Conservation (phyloP, 2,113 vertebrate species). For the Hippopotamus amphibius region DNA sequence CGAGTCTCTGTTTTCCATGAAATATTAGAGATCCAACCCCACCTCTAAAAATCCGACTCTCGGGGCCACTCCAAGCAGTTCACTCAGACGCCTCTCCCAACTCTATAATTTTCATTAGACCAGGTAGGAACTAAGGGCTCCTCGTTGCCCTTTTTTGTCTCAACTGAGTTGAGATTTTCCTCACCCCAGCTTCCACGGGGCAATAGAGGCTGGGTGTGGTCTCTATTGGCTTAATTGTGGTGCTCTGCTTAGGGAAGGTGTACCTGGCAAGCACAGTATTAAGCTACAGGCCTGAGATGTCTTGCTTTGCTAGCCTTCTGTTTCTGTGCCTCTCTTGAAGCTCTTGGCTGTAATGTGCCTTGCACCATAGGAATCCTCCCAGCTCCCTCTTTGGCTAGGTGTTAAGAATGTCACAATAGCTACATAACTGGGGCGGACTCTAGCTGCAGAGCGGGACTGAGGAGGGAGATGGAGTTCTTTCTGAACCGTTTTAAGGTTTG, state of each 20-base stretch:
- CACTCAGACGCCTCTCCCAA: slow-evolving; percentile 81
- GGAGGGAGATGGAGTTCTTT: neutral
- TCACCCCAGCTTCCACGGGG: neutral
- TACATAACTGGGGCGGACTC: neutral
- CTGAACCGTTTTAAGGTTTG: slow-evolving; percentile 3
- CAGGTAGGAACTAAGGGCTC: slow-evolving; percentile 76
- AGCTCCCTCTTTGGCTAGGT: slow-evolving; percentile 1
- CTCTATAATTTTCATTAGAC: slow-evolving; percentile 81
- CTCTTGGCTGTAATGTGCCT: slow-evolving; percentile 59
- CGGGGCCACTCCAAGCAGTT: slow-evolving; percentile 72
- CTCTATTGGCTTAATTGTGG: slow-evolving; percentile 61
- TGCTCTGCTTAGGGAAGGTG: slow-evolving; percentile 55
- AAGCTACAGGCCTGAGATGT: slow-evolving; percentile 32
- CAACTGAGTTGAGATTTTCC: neutral
- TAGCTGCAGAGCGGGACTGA: neutral
- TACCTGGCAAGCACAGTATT: neutral
- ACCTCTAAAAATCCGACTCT: slow-evolving; percentile 68
- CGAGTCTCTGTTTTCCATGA: slow-evolving; percentile 75
- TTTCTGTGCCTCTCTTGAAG: neutral
- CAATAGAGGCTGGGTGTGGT: neutral
- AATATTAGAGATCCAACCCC: slow-evolving; percentile 70
- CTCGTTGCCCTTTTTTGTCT: neutral
- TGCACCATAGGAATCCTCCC: slow-evolving; percentile 19
- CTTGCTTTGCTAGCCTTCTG: slow-evolving; percentile 66
- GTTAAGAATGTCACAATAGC: neutral